Percentiles rank a stretch among this genome's conserved stretches.
These are phyloP conservation scores for Argya squamiceps DNA, from an alignment of 2,797 vertebrate species.

Conservation along the genomic window DNA sequence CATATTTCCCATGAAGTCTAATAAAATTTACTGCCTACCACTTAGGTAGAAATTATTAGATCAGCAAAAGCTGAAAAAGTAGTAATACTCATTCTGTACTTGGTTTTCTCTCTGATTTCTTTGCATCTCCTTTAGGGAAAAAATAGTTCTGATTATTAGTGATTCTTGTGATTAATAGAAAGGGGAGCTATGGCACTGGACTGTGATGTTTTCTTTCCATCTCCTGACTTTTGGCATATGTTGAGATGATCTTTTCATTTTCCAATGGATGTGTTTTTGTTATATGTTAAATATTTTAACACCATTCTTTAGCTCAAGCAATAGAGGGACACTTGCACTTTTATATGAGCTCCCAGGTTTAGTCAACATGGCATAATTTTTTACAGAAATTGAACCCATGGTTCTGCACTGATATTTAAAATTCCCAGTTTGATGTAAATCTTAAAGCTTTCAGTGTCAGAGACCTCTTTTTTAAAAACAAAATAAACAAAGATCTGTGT, in stretches of 20 bases:
- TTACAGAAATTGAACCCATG: neutral
- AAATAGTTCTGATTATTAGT: neutral
- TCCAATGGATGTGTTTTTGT: fast-evolving
- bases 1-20: neutral
- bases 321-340: neutral
- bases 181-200: fast-evolving
- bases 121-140: neutral
- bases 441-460: neutral
- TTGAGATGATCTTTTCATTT: neutral
- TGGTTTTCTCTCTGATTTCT: neutral
- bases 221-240: fast-evolving
- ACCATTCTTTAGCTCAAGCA: neutral
- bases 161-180: neutral
- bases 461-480: neutral
- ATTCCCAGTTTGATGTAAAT: neutral
- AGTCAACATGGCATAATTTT: neutral
- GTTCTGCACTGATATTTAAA: neutral
- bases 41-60: neutral
- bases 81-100: neutral
- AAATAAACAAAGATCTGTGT: neutral
- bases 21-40: neutral
- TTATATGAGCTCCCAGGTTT: neutral
- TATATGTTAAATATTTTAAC: neutral
- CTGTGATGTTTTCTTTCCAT: neutral
- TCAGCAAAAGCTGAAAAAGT: neutral